These are phyloP conservation scores for Diachasma alloeum DNA, from an alignment of 1,140 invertebrate species.

Conservation along the genomic window DNA sequence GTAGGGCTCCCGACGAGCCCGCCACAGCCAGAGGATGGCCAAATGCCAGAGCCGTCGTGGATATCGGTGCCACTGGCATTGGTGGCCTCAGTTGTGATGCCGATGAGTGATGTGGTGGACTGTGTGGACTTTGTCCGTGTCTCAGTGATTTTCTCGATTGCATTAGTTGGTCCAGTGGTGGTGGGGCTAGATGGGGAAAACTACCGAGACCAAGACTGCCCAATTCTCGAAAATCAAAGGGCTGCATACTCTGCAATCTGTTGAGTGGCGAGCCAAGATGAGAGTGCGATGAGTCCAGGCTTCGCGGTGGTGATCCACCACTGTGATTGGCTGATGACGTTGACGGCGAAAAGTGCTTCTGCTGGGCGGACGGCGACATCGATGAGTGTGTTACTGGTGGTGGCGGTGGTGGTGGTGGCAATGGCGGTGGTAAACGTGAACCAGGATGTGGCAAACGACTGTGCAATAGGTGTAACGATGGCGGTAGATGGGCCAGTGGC, in stretches of 20 bases:
- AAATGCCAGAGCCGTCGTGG: constrained; percentile 54
- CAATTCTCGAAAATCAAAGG: constrained; percentile 89
- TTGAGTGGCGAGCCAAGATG: constrained; percentile 80
- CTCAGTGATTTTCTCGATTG: constrained; percentile 49
- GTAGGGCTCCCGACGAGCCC: constrained; percentile 55
- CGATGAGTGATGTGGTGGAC: constrained; percentile 45
- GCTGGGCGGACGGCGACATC: constrained; percentile 59
- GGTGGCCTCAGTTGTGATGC: constrained; percentile 56
- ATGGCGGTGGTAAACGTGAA: constrained; percentile 61
- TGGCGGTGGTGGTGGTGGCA: constrained; percentile 57
- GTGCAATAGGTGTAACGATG: constrained; percentile 66
- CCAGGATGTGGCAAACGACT: constrained; percentile 61
- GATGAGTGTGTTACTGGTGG: constrained; percentile 34
- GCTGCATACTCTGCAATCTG: constrained; percentile 92
- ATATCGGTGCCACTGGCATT: constrained; percentile 56
- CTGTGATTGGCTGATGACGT: constrained; percentile 35
- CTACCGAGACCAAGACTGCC: constrained; percentile 70
- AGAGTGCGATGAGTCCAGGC: constrained; percentile 60
- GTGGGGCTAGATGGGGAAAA: constrained; percentile 72
- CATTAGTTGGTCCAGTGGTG: constrained; percentile 52
- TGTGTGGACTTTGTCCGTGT: constrained; percentile 55
- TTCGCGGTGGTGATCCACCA: constrained; percentile 55
- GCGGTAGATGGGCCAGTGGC: constrained; percentile 68
- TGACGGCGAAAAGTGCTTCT: constrained; percentile 50
- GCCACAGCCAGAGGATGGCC: constrained; percentile 55